phyloP scores from a whole-genome alignment of 2,113 vertebrate species.

The Corydoras maculifer region DNA sequence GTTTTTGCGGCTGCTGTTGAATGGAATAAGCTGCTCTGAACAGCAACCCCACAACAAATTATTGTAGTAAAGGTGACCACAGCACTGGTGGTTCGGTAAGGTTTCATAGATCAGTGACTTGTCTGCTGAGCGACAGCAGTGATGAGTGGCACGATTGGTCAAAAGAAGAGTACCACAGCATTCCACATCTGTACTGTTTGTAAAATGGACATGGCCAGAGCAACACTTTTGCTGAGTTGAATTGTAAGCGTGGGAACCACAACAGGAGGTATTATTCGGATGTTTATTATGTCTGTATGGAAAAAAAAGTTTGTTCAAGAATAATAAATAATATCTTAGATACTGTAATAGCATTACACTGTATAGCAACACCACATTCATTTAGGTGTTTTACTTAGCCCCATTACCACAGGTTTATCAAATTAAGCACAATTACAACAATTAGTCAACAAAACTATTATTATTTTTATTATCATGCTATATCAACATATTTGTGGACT shows the following conservation, averaged over 20 bases:
- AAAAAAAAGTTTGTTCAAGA: neutral
- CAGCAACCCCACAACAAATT: slow-evolving; percentile 28
- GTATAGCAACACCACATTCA: too few relatives aligned
- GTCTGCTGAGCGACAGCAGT: slow-evolving; percentile 26
- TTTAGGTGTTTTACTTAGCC: too few relatives aligned
- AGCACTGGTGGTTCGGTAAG: neutral
- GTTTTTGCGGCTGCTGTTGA: neutral
- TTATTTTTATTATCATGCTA: too few relatives aligned
- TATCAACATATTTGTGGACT: too few relatives aligned
- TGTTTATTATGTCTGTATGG: neutral
- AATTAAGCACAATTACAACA: too few relatives aligned
- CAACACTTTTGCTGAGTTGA: slow-evolving; percentile 1
- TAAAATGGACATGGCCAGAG: slow-evolving; percentile 8
- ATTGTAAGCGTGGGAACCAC: slow-evolving; percentile 9
- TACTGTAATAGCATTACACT: too few relatives aligned
- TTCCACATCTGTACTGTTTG: neutral
- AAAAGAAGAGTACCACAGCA: slow-evolving; percentile 26
- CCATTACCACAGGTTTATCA: too few relatives aligned
- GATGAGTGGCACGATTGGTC: neutral
- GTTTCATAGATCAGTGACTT: neutral
- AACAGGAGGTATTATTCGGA: neutral
- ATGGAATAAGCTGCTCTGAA: slow-evolving; percentile 14
- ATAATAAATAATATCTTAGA: neutral
- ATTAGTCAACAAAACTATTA: too few relatives aligned
- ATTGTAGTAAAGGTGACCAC: slow-evolving; percentile 32